Base-by-base conservation (phyloP, 2,888 invertebrate genomes). In the Netelia inedita region DNA sequence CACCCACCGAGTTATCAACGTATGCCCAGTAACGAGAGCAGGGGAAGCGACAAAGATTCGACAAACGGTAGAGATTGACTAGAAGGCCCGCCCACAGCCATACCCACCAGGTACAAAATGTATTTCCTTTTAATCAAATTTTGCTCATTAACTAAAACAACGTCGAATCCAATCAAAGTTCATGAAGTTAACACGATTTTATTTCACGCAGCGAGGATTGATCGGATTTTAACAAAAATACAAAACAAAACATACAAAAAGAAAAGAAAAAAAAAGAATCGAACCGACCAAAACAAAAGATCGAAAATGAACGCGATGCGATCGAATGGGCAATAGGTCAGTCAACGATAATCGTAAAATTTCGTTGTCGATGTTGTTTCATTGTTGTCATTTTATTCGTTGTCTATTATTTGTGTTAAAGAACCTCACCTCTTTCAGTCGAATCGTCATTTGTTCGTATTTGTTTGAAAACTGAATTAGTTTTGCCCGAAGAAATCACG, bases 1-100 rank as follows among this genome's bases (percentile, higher is more conserved):
- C 96, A 96, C 79, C 96, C 96, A 55, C 97, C 97, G 8, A 96
- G 94, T 91, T 98, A 97, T 94, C 97, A 97, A 93, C 95, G 98
- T 90, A 97, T 97, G 96, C 96, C 97, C 94, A 98, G 97, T 92
- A 97, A 97, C 93, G 98, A 98, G 93, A 97, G 97, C 90, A 95
- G 96, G 89, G 95, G 96, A 82, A 96, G 96, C 89, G 97, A 97
- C 91, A 97, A 97, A 93, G 96, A 96, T 91, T 94, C 95, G 87
- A 95, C 94, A 85, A 94, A 94, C 90, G 94, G 94, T 92, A 94
- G 95, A 94, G 97, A 97, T 95, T 97, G 97, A 97, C 97, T 97
- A 97, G 97, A 97, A 94, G 95, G 95, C 95, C 95, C 96, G 95
- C 95, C 95, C 94, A 95, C 93, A 91, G 92, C 92, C 87, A 91